Base-by-base conservation (phyloP, 35 echinoderm and acorn worm species). In the Ophioderma brevispina region DNA sequence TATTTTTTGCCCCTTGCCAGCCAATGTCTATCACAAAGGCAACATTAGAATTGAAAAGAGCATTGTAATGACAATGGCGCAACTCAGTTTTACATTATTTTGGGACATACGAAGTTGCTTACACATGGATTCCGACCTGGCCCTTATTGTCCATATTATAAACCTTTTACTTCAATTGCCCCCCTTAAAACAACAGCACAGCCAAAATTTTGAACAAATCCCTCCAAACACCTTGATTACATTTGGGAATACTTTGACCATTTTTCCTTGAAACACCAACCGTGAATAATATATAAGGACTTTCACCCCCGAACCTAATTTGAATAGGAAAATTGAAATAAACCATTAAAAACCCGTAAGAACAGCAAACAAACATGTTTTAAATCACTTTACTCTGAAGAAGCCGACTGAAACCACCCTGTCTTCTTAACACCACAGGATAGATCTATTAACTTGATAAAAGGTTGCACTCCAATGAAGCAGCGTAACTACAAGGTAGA, bases 191-290 rank as follows among this genome's bases (percentile, higher is more conserved):
- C 38, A 1, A 80, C 31, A n/a, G n/a, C n/a, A n/a, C 1, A 33
- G 17, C 3, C 80, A 76, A 17, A 79, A 23, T 23, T 80, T 80
- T 18, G 87, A 89, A 80, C 3, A 89, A 80, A 5, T 80, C 78
- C 78, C 17, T 3, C 78, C 78, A 80, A 34, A 33, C n/a, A 14
- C 5, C 17, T 80, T 36, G 78, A 19, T 80, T 36, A 1, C 3
- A n/a, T 17, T 40, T 10, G 18, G 1, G 1, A 10, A 21, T n/a
- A 37, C 18, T 37, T 36, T 14, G 78, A 14, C 78, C 17, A 34
- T 37, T 40, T 13, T 33, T n/a, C n/a, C 78, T 34, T 80, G 34
- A 34, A n/a, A n/a, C 17, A 80, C 78, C 78, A 80, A 4, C 17
- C n/a, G n/a, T 17, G 17, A 14, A 14, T n/a, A n/a, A 1, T 75